A percentile compares a stretch with the other conserved stretches of the same genome.
Conservation (phyloP, 2,797 vertebrate species). For the Sebastolobus alascanus region DNA sequence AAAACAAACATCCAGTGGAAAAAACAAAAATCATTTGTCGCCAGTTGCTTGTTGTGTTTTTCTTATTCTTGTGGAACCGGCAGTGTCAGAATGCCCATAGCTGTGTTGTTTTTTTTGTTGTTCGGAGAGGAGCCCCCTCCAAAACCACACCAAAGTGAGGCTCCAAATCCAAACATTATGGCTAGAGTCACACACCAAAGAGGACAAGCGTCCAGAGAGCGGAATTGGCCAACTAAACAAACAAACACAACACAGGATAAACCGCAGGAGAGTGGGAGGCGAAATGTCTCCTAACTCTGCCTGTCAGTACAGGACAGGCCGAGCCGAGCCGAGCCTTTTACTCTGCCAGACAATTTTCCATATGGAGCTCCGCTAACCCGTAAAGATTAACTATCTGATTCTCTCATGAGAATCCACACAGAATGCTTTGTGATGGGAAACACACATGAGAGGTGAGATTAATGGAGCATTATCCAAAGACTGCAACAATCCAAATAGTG, state of each 20-base stretch:
- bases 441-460: constrained; percentile 71
- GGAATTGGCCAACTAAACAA: constrained; percentile 50
- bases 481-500: constrained; percentile 57
- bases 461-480: constrained; percentile 68
- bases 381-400: constrained; percentile 69
- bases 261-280: constrained; percentile 51
- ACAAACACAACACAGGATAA: constrained; percentile 52
- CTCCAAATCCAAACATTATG: constrained; percentile 71
- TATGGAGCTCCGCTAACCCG: constrained; percentile 63
- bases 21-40: constrained; percentile 2
- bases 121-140: constrained; percentile 25
- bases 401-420: constrained; percentile 64
- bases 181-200: constrained; percentile 57
- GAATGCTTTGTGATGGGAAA: constrained; percentile 70
- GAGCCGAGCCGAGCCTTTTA: constrained; percentile 5
- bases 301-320: constrained; percentile 58
- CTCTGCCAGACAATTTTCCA: constrained; percentile 66
- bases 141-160: constrained; percentile 58
- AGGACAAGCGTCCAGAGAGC: constrained; percentile 57
- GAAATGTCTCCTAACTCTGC: constrained; percentile 42
- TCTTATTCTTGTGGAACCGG: constrained; percentile 15
- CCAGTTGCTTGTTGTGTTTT: constrained; percentile 35
- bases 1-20: constrained; percentile 53
- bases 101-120: constrained; percentile 53
- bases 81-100: constrained; percentile 26